phyloP scores from a whole-genome alignment of 2,888 invertebrate genomes.

The Drosophila fulvimacula region DNA sequence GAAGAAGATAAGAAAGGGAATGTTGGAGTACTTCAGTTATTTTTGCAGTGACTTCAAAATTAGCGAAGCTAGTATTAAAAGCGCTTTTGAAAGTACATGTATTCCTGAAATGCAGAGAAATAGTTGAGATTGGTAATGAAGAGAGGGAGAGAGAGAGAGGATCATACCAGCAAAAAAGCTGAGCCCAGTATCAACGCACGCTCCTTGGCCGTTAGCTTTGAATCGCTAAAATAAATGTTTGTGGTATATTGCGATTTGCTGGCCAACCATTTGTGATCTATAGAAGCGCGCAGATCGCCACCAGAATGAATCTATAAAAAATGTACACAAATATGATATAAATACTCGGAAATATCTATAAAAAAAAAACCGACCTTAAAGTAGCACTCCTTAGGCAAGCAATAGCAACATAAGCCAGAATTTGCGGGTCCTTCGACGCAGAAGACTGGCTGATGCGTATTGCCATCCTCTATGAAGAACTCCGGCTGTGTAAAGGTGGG shows the following conservation, averaged over 20 bases:
- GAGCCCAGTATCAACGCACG: slow-evolving; percentile 93
- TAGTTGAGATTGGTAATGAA: background rate
- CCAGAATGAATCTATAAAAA: slow-evolving; percentile 86
- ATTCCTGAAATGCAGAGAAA: slow-evolving; percentile 74
- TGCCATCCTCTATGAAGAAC: slow-evolving; percentile 89
- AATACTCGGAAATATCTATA: background rate
- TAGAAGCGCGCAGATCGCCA: slow-evolving; percentile 85
- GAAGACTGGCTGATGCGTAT: slow-evolving; percentile 87
- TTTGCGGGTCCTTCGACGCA: slow-evolving; percentile 89
- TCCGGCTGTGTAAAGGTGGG: slow-evolving; percentile 88
- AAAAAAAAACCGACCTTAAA: slow-evolving; percentile 68
- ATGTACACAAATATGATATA: background rate
- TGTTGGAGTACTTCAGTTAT: background rate
- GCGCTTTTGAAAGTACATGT: slow-evolving; percentile 82
- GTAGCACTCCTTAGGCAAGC: slow-evolving; percentile 82
- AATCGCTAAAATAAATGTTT: slow-evolving; percentile 90
- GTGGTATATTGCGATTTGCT: slow-evolving; percentile 90
- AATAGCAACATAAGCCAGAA: slow-evolving; percentile 87
- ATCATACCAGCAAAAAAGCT: slow-evolving; percentile 91
- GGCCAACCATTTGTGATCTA: slow-evolving; percentile 90
- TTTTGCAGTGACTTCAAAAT: background rate
- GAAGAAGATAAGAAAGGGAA: background rate
- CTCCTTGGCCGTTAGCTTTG: slow-evolving; percentile 89
- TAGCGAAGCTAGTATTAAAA: slow-evolving; percentile 43
- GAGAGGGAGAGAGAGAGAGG: too few species aligned